These are phyloP conservation scores for Marmota monax DNA, from an alignment of 2,113 vertebrate species.

Conservation along the genomic window DNA sequence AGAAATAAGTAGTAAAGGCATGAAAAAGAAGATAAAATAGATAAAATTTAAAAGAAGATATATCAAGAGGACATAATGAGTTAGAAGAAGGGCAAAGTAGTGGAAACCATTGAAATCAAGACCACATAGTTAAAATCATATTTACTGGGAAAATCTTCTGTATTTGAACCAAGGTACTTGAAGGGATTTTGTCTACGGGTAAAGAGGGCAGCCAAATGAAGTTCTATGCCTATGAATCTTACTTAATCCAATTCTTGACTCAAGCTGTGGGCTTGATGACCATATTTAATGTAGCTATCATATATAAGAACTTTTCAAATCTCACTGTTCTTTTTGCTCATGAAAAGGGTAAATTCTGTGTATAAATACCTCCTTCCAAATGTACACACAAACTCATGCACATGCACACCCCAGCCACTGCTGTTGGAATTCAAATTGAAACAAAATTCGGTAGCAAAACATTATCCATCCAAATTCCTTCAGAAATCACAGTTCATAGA, in stretches of 20 bases:
- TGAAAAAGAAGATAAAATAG: not conserved
- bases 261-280: conserved; percentile 41
- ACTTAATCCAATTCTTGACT: conserved; percentile 61
- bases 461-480: not conserved
- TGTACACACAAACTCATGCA: not conserved
- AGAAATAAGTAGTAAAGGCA: not conserved
- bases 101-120: conserved; percentile 47
- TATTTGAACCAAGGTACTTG: conserved; percentile 41
- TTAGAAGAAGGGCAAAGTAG: not conserved
- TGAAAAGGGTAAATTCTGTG: not conserved
- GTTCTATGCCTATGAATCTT: conserved; percentile 66
- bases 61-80: not conserved
- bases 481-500: conserved; percentile 1
- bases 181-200: conserved; percentile 27
- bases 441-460: conserved; percentile 1
- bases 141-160: conserved; percentile 50
- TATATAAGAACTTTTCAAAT: conserved; percentile 38
- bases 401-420: not conserved
- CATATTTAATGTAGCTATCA: conserved; percentile 26
- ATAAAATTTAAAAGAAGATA: not conserved
- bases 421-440: not conserved
- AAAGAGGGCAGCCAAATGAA: not conserved
- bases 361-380: not conserved
- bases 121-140: conserved; percentile 18
- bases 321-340: not conserved